A percentile compares a stretch with the other conserved stretches of the same genome.
Conservation (phyloP, 2,797 vertebrate species). For the Pampus argenteus region DNA sequence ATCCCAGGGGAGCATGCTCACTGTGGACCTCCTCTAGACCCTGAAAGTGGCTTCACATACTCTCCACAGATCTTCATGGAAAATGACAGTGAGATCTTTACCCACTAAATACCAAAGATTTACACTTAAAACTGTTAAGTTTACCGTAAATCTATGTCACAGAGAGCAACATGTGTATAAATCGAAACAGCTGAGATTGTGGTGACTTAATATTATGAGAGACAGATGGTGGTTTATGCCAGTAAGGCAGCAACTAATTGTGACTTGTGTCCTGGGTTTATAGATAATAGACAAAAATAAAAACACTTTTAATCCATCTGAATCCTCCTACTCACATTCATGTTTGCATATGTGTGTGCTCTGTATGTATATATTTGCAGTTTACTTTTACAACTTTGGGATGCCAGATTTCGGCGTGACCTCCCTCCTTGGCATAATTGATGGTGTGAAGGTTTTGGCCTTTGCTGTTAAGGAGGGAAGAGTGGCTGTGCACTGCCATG, state of each 20-base stretch:
- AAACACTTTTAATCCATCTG: conserved; percentile 1
- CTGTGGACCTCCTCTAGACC: conserved; percentile 84
- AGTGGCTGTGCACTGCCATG: conserved; percentile 89
- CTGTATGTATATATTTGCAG: conserved; percentile 69
- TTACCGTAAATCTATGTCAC: not conserved
- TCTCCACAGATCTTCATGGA: conserved; percentile 89
- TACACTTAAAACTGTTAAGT: not conserved
- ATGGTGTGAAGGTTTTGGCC: conserved; percentile 87
- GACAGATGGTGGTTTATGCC: not conserved
- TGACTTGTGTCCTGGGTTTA: not conserved
- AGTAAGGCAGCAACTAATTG: not conserved
- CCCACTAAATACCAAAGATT: not conserved
- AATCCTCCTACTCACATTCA: not conserved
- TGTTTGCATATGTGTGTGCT: not conserved
- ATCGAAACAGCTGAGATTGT: not conserved
- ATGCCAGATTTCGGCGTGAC: conserved; percentile 88
- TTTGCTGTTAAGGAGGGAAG: conserved; percentile 87
- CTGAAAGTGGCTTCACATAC: conserved; percentile 87
- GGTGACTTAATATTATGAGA: not conserved
- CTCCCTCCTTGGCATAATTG: conserved; percentile 82
- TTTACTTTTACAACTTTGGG: conserved; percentile 90
- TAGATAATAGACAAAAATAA: not conserved
- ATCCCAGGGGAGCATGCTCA: conserved; percentile 86
- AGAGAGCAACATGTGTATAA: not conserved
- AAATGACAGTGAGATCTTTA: conserved; percentile 82